Conservation (phyloP, 2,888 invertebrate species). For the Caenorhabditis japonica region DNA sequence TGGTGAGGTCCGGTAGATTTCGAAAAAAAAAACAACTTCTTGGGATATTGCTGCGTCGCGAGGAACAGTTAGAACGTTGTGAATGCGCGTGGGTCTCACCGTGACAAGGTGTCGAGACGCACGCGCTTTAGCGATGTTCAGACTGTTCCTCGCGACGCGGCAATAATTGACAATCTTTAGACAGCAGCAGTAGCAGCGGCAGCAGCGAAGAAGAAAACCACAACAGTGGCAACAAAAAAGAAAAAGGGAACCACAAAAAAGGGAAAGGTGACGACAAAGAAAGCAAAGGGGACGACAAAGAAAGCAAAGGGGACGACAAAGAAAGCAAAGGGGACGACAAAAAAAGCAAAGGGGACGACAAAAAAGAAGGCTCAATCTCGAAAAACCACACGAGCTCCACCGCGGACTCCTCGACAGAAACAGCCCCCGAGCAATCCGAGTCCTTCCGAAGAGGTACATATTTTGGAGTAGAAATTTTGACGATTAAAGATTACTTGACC, state of each 20-base stretch:
- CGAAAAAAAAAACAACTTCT: no score
- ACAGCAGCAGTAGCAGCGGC: not conserved
- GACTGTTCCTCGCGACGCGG: no score
- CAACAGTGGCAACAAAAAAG: not conserved
- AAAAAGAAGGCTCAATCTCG: not conserved
- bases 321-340: constrained; percentile 10
- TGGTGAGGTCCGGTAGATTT: constrained; percentile 43
- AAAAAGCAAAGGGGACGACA: not conserved
- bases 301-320: constrained; percentile 3
- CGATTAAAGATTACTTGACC: no score
- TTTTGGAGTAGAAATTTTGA: no score
- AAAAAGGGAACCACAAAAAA: constrained; percentile 5
- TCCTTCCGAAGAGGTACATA: no score
- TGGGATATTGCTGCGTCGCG: no score
- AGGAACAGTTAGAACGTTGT: no score
- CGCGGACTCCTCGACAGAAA: no score
- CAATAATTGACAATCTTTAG: constrained; percentile 4
- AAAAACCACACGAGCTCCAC: not conserved
- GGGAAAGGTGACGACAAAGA: constrained; percentile 6
- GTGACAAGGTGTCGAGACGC: no score
- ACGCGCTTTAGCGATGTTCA: no score
- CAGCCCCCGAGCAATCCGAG: no score
- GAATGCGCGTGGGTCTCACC: no score
- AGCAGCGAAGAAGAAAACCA: not conserved
- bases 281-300: constrained; percentile 9